Conservation (phyloP, 2,797 vertebrate genomes). For the Chromis chromis region DNA sequence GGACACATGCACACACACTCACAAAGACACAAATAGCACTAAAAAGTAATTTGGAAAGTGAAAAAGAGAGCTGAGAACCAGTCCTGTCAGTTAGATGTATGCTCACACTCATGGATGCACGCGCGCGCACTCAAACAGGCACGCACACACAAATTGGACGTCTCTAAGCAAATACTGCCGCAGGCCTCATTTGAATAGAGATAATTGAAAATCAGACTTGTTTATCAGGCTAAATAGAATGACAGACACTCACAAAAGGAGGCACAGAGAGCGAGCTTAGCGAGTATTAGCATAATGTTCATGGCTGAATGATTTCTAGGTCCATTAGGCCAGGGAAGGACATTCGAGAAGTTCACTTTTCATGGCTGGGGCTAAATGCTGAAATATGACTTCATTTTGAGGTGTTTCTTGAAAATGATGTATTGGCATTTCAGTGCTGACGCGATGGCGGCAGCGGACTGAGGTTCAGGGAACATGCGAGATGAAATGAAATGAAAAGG, state of each 20-base stretch:
- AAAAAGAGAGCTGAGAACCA: conserved; percentile 25
- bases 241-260: conserved; percentile 82
- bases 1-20: conserved; percentile 26
- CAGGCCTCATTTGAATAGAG: conserved; percentile 82
- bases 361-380: conserved; percentile 73
- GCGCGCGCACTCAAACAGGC: neutral
- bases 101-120: conserved; percentile 28
- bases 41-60: conserved; percentile 44
- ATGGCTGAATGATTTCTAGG: conserved; percentile 77
- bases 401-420: conserved; percentile 75
- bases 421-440: conserved; percentile 69
- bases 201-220: conserved; percentile 85
- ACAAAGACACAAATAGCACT: conserved; percentile 36
- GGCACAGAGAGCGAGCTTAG: conserved; percentile 76
- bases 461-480: conserved; percentile 55
- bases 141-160: conserved; percentile 57
- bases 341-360: conserved; percentile 77
- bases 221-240: conserved; percentile 83
- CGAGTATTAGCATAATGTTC: conserved; percentile 79
- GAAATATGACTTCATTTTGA: conserved; percentile 75
- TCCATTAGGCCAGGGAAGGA: conserved; percentile 80
- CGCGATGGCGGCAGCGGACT: conserved; percentile 20
- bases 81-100: conserved; percentile 35
- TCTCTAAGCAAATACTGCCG: conserved; percentile 74
- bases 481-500: conserved; percentile 63